Conservation (phyloP, 92 coral and sea anemone species). For the Porites cylindrica region DNA sequence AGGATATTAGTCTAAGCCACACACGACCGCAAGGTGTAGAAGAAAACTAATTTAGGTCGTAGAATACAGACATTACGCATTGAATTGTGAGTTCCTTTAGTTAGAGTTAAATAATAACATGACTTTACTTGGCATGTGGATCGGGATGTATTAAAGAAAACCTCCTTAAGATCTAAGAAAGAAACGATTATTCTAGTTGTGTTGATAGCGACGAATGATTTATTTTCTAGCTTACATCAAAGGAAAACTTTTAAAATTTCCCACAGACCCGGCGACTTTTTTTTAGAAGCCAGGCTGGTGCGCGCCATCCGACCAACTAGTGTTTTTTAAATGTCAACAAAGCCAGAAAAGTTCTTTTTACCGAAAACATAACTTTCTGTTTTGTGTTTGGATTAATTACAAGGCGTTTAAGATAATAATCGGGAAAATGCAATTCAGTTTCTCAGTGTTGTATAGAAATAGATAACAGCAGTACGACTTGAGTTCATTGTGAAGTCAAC, state of each 20-base stretch:
- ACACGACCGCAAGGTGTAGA: background rate
- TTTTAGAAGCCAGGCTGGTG: background rate
- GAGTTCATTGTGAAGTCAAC: conserved; percentile 36
- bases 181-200: conserved; percentile 7
- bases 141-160: background rate
- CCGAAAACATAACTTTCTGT: no score
- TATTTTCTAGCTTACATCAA: background rate
- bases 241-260: background rate
- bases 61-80: conserved; percentile 1
- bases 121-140: background rate
- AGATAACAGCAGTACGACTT: conserved; percentile 10
- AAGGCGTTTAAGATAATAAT: conserved; percentile 33
- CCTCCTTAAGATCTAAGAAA: conserved; percentile 14
- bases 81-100: conserved; percentile 11
- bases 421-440: conserved; percentile 37
- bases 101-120: background rate
- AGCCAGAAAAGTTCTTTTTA: background rate
- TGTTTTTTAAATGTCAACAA: background rate
- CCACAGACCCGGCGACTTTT: background rate
- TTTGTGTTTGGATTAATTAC: conserved; percentile 16
- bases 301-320: background rate
- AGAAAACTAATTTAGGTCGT: conserved; percentile 1
- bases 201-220: conserved; percentile 10
- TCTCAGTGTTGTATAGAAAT: background rate
- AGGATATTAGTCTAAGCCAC: background rate